phyloP scores from a whole-genome alignment of 1,140 invertebrate species.

The Spodoptera litura region DNA sequence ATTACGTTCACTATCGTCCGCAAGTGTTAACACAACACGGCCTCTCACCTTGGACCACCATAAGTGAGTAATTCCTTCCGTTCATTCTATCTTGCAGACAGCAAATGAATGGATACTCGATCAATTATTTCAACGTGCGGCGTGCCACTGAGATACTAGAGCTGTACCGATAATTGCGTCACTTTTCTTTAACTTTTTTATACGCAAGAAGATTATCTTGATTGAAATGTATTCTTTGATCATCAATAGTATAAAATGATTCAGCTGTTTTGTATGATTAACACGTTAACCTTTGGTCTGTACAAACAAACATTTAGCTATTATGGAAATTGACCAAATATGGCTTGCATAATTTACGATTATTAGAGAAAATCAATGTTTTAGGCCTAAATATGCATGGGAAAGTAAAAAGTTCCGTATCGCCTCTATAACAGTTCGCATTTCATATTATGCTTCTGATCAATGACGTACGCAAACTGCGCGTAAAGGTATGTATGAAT shows the following conservation, averaged over 20 bases:
- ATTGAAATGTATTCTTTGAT: neutral
- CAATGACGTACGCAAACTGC: slow-evolving; percentile 55
- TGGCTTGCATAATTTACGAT: no score
- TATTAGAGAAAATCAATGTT: no score
- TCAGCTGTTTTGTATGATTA: no score
- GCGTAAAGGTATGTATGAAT: slow-evolving; percentile 62
- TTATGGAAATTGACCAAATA: no score
- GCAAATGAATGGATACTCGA: slow-evolving; percentile 17
- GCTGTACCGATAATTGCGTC: neutral
- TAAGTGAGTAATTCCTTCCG: slow-evolving; percentile 12
- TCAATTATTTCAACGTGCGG: slow-evolving; percentile 5
- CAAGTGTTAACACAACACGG: neutral
- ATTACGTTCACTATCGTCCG: neutral
- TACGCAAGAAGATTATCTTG: neutral
- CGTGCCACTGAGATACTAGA: neutral
- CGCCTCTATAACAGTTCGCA: neutral
- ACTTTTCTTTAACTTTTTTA: slow-evolving; percentile 10
- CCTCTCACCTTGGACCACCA: slow-evolving; percentile 11
- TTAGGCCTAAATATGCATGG: no score
- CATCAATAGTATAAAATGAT: no score
- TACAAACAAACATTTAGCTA: no score
- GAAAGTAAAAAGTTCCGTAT: no score
- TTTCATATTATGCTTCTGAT: slow-evolving; percentile 22
- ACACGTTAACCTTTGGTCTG: no score
- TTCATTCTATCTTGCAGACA: slow-evolving; percentile 17